Evolutionary conservation across 1,140 invertebrate genomes (phyloP), one percentile per base, ranked within the genome.

Genomic region (Varroa destructor): DNA sequence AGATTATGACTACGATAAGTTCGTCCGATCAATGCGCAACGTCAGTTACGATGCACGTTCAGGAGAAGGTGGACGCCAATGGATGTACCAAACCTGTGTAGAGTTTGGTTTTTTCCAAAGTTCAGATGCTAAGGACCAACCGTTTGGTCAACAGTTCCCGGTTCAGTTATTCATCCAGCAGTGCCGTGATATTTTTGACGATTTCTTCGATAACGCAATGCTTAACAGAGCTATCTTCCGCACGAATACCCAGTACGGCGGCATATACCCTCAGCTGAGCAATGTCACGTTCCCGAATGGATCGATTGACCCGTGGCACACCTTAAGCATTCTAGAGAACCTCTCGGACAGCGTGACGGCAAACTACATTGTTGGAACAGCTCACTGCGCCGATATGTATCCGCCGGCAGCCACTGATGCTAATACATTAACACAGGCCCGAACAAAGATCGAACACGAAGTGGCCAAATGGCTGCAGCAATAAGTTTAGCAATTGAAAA

Each of bases 41-140:
- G 79, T 81, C n/a, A 82, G 83, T 0, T 93, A 88, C 88, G 54
- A 72, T n/a, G 25, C 70, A 6, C 71, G 36, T 12, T 71, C 73
- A 6, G 71, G 72, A 54, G 73, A 73, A 73, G 73, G 73, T n/a
- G 72, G 72, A 6, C 84, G 90, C 0, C 89, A 91, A 77, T 96
- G 92, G 92, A 88, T 84, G n/a, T 96, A 93, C 78, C 92, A 96
- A 79, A 94, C 91, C 0, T 97, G 93, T 78, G 90, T 88, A 25
- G 92, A 97, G 79, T 97, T 95, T 80, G 93, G 91, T 40, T 96
- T 91, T 77, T 96, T 88, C 80, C 91, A 96, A 82, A 90, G 90
- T 0, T 92, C 91, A 0, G 86, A 87, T 12, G 84, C 84, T 1
- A 81, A 83, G 43, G 80, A 84, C 0, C 85, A 88, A 77, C 82